Percentiles rank a stretch among this genome's conserved stretches.
These are phyloP conservation scores for Sceloporus tristichus DNA, from an alignment of 2,113 vertebrate genomes.

Conservation along the genomic window DNA sequence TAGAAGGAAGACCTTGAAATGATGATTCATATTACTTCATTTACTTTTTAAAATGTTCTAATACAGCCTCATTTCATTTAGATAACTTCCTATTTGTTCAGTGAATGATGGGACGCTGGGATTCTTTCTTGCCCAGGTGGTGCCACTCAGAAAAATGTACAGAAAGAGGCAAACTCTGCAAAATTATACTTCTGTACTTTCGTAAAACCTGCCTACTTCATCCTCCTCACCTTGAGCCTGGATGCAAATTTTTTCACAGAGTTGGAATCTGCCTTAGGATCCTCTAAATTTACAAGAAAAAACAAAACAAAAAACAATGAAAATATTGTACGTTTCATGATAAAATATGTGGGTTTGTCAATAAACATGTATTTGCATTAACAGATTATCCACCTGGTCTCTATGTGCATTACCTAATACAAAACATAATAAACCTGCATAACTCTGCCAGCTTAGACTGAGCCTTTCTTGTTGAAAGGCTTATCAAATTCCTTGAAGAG, in stretches of 20 bases:
- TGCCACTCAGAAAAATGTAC: not conserved
- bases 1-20: too few species aligned
- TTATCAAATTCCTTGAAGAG: slow-evolving; percentile 66
- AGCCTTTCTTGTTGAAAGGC: slow-evolving; percentile 62
- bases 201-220: not conserved
- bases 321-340: slow-evolving; percentile 30
- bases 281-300: not conserved
- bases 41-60: not conserved
- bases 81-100: not conserved
- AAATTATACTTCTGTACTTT: not conserved
- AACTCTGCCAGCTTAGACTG: slow-evolving; percentile 44
- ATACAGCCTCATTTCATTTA: not conserved
- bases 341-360: slow-evolving; percentile 33
- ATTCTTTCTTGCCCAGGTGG: not conserved
- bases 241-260: not conserved
- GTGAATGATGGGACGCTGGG: not conserved
- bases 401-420: slow-evolving; percentile 51
- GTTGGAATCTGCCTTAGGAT: not conserved
- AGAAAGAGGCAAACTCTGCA: not conserved
- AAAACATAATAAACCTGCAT: slow-evolving; percentile 59
- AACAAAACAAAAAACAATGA: not conserved
- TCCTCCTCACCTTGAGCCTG: not conserved
- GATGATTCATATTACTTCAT: not conserved
- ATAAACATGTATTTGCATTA: slow-evolving; percentile 48
- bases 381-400: slow-evolving; percentile 51